These are phyloP conservation scores for Hydropotes inermis DNA, from an alignment of 2,113 vertebrate genomes.

Conservation along the genomic window DNA sequence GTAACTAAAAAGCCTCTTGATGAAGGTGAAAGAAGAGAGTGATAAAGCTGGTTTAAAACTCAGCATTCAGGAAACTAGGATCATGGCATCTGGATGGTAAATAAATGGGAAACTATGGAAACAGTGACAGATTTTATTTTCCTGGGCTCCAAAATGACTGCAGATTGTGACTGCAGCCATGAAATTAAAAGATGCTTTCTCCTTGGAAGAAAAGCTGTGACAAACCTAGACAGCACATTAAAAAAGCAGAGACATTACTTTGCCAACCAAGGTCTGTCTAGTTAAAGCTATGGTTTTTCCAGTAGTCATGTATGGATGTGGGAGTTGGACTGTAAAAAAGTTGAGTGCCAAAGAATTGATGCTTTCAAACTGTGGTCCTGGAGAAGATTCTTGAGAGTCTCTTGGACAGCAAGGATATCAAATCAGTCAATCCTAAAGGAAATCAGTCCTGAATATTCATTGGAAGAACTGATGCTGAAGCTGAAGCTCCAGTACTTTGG, in stretches of 20 bases:
- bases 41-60: neutral
- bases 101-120: neutral
- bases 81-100: neutral
- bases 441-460: neutral
- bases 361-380: neutral
- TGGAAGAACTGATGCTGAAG: neutral
- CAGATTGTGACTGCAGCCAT: neutral
- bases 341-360: neutral
- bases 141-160: neutral
- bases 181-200: neutral
- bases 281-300: neutral
- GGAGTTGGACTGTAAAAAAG: neutral
- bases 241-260: neutral
- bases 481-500: neutral
- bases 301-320: neutral
- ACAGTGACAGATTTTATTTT: neutral
- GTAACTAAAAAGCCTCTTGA: neutral
- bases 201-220: neutral
- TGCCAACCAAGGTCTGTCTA: neutral
- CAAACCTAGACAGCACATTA: neutral
- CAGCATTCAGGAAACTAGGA: neutral
- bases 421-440: neutral
- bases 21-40: neutral
- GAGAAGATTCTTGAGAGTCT: neutral
- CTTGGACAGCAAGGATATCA: neutral